Evolutionary conservation across 2,797 vertebrate genomes (phyloP), one percentile per base, ranked within the genome.

Genomic region (Intellagama lesueurii): DNA sequence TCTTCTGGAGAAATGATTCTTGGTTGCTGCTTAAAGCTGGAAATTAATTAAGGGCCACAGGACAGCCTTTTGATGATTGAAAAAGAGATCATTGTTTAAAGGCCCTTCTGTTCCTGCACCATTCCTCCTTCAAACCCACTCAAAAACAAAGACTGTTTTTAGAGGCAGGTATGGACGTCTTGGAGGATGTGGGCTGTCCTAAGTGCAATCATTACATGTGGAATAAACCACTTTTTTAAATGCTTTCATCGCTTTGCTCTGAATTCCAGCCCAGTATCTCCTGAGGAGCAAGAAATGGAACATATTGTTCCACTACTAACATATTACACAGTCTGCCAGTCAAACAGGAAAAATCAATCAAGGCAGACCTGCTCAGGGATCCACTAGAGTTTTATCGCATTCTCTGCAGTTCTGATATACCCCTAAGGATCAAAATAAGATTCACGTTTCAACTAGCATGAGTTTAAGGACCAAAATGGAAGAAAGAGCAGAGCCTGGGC

Each of bases 151-250:
- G 70, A 40, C 32, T 35, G 5, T 47, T 47, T 68, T 78, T 14
- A 80, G 30, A 26, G 22, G 32, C 5, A 28, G 35, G 56, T 24
- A 12, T 70, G 73, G 44, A 64, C 64, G 9, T 22, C 69, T 17
- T 66, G 40, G 32, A 85, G 14, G 56, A 76, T 19, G 52, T 86
- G 77, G 79, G 81, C 30, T 30, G 32, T n/a, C 52, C 2, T 14
- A 79, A 76, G 79, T 86, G 47, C 60, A 70, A 70, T 83, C 79
- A 76, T 82, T 68, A 72, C 5, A 76, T 86, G 81, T 90, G 52
- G 19, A 87, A 78, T 87, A 90, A 90, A 83, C 49, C 60, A 83
- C 72, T 81, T 85, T 83, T 68, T 52, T 40, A 72, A 22, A 26
- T 40, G 7, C 35, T 72, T 30, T 12, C 32, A 44, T n/a, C 24